Evolutionary conservation across 2,888 invertebrate genomes (phyloP), one percentile per base, ranked within the genome.

Genomic region (Calephelis perditalis): DNA sequence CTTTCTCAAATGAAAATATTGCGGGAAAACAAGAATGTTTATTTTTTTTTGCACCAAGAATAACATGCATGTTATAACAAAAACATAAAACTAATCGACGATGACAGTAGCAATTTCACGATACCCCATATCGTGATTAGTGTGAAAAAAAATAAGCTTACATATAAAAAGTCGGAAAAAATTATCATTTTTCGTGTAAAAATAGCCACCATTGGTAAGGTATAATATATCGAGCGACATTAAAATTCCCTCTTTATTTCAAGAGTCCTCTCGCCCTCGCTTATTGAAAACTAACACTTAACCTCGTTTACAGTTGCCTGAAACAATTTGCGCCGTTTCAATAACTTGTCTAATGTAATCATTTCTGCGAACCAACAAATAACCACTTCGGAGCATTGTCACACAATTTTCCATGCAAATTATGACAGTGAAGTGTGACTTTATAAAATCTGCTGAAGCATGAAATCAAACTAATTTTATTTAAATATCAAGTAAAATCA

Each of bases 271-370:
- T 7, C 47, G 15, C 60, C 45, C 15, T 40, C n/a, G 12, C 26
- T 60, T 56, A 65, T 62, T 56, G 49, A 44, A 60, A 63, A 59
- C 58, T 56, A 63, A 58, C 60, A 43, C 49, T 59, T 46, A 49
- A 56, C 58, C 58, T 37, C 44, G 15, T 55, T 40, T 9, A 35
- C 57, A 40, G 40, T 40, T 43, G n/a, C 37, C 55, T 44, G 26
- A 59, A 44, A 61, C 61, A 57, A 49, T 60, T 63, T 59, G 36
- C 36, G n/a, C 46, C 45, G 12, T 54, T 47, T 49, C 52, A 56
- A 37, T 40, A 57, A 56, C 59, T 61, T 59, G 58, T 61, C 61
- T 56, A 46, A 36, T 43, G 15, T 63, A 58, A 57, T 60, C 55
- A 62, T 59, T 62, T 60, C 57, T 35, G 12, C 49, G 49, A 35